Evolutionary conservation across 1,140 invertebrate genomes (phyloP).

Genomic region (Chlorops oryzae): DNA sequence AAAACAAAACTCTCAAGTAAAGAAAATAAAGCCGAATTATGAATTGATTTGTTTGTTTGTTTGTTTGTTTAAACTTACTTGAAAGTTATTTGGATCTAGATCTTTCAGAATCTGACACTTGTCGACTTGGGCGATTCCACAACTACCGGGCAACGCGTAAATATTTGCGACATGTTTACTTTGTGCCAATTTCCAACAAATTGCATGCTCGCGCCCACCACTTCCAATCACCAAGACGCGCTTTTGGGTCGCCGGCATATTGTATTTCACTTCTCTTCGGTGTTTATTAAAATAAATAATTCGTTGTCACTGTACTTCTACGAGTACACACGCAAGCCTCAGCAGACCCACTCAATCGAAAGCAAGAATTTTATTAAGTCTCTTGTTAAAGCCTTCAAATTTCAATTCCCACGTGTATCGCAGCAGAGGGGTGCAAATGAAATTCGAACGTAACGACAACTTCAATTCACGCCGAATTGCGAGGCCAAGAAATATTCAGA

Average conservation of each 20-base stretch:
- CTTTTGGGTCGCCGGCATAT: constrained; percentile 25
- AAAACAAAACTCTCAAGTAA: too few species aligned
- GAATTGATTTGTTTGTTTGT: background rate
- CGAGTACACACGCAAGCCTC: background rate
- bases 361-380: too few species aligned
- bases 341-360: too few species aligned
- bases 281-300: background rate
- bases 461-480: too few species aligned
- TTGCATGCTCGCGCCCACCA: constrained; percentile 93
- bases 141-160: constrained; percentile 85
- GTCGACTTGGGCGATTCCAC: constrained; percentile 63
- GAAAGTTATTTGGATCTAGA: constrained; percentile 59
- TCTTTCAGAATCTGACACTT: constrained; percentile 60
- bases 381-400: too few species aligned
- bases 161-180: constrained; percentile 67
- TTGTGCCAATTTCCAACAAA: constrained; percentile 85
- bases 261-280: constrained; percentile 9
- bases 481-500: too few species aligned
- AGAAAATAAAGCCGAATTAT: background rate
- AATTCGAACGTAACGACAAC: too few species aligned
- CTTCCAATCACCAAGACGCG: constrained; percentile 81
- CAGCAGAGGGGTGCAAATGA: too few species aligned
- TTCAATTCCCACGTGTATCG: too few species aligned
- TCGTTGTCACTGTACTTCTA: background rate
- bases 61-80: constrained; percentile 52